Percentiles rank a stretch among this genome's conserved stretches.
These are phyloP conservation scores for Sepioteuthis lessoniana DNA, from an alignment of 2,888 invertebrate species.

Conservation along the genomic window DNA sequence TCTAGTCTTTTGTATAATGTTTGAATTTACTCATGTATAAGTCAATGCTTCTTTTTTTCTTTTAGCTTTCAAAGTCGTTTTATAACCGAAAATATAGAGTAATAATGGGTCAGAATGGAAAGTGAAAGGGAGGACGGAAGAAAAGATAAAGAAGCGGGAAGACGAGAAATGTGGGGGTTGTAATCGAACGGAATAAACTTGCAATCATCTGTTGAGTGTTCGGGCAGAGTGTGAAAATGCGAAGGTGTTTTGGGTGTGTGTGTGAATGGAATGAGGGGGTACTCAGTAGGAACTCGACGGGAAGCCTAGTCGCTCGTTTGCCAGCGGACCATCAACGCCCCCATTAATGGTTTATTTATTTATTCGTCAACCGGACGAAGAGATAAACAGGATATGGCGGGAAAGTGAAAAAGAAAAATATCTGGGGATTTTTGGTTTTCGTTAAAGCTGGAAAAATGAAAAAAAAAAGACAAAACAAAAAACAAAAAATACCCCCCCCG, in stretches of 20 bases:
- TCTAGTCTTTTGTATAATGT: too few relatives aligned
- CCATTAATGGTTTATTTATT: slow-evolving; percentile 5
- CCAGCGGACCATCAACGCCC: too few relatives aligned
- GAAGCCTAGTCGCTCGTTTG: background rate
- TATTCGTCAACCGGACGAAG: slow-evolving; percentile 20
- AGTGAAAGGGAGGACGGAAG: background rate
- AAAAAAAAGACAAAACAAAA: too few relatives aligned
- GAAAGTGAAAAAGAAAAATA: background rate
- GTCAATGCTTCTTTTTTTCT: too few relatives aligned
- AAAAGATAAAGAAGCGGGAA: background rate
- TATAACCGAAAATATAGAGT: too few relatives aligned
- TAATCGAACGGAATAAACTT: slow-evolving; percentile 33
- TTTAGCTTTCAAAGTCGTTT: too few relatives aligned
- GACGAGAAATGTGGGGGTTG: background rate
- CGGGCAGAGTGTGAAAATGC: background rate
- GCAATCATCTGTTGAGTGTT: background rate
- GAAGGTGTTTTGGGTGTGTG: too few relatives aligned
- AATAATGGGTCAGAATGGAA: too few relatives aligned
- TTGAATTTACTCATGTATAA: too few relatives aligned
- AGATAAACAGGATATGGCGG: slow-evolving; percentile 3
- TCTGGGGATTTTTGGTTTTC: background rate
- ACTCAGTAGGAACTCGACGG: background rate
- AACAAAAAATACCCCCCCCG: too few relatives aligned
- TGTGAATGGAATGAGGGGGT: background rate
- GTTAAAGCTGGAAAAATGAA: background rate